Base-by-base conservation (phyloP, 2,888 invertebrate species). In the Nysson spinosus region DNA sequence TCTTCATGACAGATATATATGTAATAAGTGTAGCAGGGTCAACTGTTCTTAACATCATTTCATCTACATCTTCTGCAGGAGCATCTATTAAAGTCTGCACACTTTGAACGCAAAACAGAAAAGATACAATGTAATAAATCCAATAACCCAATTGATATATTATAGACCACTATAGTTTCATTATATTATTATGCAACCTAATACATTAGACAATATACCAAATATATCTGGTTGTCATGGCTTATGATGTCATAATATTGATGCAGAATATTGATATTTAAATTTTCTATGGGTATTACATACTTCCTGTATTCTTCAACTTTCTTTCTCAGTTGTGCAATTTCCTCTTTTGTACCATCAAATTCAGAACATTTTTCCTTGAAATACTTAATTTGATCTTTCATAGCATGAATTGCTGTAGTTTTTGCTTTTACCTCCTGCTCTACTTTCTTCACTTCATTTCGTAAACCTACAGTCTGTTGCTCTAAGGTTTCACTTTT, bases 51-150 rank as follows among this genome's bases (percentile, higher is more conserved):
- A 89, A 86, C 0, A 93, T 80, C 87, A 93, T 89, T 35, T 90
- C 88, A 16, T 93, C 91, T 0, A 92, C 92, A 51, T 93, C 92
- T 0, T 89, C 88, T 30, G 87, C 86, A 0, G 90, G 89, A 0
- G 91, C 91, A 43, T 89, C 88, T 12, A 93, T 75, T 3, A 93
- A 89, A 43, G 88, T 87, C 72, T 92, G 89, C 20, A 93, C 82
- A 1, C 90, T 90, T n/a, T n/a, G n/a, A n/a, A n/a, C n/a, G n/a
- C n/a, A 75, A 19, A 61, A 66, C 39, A 9, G n/a, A 37, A 9
- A 24, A 4, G 2, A 9, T 49, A 28, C 24, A 14, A 19, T 19
- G 4, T 1, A 20, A 11, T 1, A 4, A 30, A 30, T 4, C 11
- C 3, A n/a, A 30, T 9, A 2, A 34, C 14, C 0, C 11, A 14